A percentile compares a stretch with the other conserved stretches of the same genome.
These are phyloP conservation scores for Panzeria rudis DNA, from an alignment of 2,888 invertebrate genomes.

Conservation along the genomic window DNA sequence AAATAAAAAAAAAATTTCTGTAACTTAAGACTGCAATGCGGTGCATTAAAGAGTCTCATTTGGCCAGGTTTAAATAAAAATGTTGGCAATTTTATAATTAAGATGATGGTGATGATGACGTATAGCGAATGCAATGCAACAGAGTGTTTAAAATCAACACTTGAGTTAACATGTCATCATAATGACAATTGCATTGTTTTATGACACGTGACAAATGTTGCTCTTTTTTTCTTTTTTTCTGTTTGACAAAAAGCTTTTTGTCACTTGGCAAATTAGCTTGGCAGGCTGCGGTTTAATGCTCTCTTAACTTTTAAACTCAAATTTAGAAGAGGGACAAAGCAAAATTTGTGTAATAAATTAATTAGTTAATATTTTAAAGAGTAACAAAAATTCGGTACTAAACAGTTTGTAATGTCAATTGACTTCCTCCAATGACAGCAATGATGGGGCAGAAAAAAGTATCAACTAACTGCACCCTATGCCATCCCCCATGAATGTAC, in stretches of 20 bases:
- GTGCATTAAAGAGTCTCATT: conserved; percentile 32
- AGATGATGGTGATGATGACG: conserved; percentile 37
- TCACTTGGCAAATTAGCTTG: conserved; percentile 23
- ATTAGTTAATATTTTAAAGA: background rate
- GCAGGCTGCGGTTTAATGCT: background rate
- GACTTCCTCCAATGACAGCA: too few species aligned
- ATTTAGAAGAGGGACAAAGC: background rate
- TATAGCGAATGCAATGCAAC: conserved; percentile 59
- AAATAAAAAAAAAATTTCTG: conserved; percentile 19
- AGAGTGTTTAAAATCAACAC: conserved; percentile 69
- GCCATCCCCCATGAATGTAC: too few species aligned
- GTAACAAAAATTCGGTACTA: too few species aligned
- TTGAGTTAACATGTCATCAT: conserved; percentile 72
- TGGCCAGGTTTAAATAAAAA: conserved; percentile 30
- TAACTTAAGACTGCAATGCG: conserved; percentile 22
- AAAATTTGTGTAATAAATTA: background rate
- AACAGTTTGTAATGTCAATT: too few species aligned
- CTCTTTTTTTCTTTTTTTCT: background rate
- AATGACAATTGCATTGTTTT: conserved; percentile 72
- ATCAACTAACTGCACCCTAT: too few species aligned
- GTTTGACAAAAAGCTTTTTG: background rate
- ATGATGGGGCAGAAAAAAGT: too few species aligned
- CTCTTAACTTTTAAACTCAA: background rate
- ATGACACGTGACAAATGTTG: conserved; percentile 73
- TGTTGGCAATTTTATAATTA: conserved; percentile 48